phyloP scores from a whole-genome alignment of 2,888 invertebrate genomes.

The Drosophila diplacantha region DNA sequence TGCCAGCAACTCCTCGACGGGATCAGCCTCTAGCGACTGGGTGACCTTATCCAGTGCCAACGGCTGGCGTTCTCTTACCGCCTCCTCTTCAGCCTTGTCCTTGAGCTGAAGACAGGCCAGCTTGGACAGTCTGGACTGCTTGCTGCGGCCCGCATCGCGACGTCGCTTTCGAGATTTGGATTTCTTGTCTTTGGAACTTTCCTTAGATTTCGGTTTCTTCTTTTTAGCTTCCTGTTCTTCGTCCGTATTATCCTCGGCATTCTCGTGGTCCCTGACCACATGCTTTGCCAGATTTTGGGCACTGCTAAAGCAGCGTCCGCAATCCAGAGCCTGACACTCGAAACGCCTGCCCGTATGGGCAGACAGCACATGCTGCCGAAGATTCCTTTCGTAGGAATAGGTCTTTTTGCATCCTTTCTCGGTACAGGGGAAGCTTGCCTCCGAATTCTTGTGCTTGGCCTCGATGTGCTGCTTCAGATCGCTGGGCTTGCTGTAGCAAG shows the following conservation, averaged over 20 bases:
- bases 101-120: conserved; percentile 64
- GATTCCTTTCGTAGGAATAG: conserved; percentile 80
- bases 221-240: neutral
- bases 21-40: conserved; percentile 9
- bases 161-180: conserved; percentile 59
- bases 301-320: conserved; percentile 67
- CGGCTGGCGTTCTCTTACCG: conserved; percentile 55
- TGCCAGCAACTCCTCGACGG: conserved; percentile 5
- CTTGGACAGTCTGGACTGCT: conserved; percentile 63
- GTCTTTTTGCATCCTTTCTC: conserved; percentile 76
- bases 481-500: conserved; percentile 79
- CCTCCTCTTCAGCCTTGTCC: conserved; percentile 61
- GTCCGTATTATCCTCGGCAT: neutral
- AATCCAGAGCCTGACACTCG: conserved; percentile 76
- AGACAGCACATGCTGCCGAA: conserved; percentile 79
- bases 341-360: conserved; percentile 79
- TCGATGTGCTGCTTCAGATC: conserved; percentile 78
- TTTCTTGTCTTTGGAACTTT: neutral
- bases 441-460: conserved; percentile 61
- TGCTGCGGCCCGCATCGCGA: conserved; percentile 70
- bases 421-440: conserved; percentile 67
- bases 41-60: conserved; percentile 50
- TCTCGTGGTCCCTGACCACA: conserved; percentile 54
- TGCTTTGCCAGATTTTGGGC: conserved; percentile 69
- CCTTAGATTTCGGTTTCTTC: conserved; percentile 1